Base-by-base conservation (phyloP, 2,113 vertebrate species). In the Macquaria australasica region DNA sequence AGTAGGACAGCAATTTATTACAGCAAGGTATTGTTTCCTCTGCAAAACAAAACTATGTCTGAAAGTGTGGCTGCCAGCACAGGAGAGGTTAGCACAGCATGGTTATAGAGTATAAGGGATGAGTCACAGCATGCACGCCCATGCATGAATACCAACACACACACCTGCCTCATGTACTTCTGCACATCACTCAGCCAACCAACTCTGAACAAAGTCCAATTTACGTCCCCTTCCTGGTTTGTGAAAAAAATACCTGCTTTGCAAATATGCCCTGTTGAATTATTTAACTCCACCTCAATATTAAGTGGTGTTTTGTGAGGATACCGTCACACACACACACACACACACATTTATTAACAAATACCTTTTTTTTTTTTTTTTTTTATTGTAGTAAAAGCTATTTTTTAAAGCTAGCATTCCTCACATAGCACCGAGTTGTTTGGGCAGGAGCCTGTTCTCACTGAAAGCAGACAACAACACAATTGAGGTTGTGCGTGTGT, bases 171-270 rank as follows among this genome's bases (percentile, higher is more conserved):
- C 66, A 82, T 51, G 31, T 51, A 37, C 39, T 45, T 79, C 23
- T 75, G 51, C n/a, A 73, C 64, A 76, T 75, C 79, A 34, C 63
- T 67, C 50, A 51, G 67, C 14, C 84, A 70, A 12, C 31, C 37
- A 56, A 3, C 56, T 60, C 3, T 18, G 89, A 81, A 51, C 92
- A 90, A 92, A 93, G 91, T 93, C 85, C 92, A 90, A 23, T 6
- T 48, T 5, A 6, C 21, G 21, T 68, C 39, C 58, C 53, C 79
- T 92, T 92, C 90, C 91, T 90, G 83, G 83, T 91, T 82, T 43
- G 23, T 64, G 7, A 66, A 53, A 41, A 53, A 15, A 37, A 39
- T 8, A 80, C 10, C 37, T 11, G 31, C 18, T 53, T 8, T 53
- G 18, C 8, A 2, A 0, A 8, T 4, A 14, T 41, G 12, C n/a